Evolutionary conservation across 2,888 invertebrate genomes (phyloP).

Genomic region (Camptogramma bilineatum): DNA sequence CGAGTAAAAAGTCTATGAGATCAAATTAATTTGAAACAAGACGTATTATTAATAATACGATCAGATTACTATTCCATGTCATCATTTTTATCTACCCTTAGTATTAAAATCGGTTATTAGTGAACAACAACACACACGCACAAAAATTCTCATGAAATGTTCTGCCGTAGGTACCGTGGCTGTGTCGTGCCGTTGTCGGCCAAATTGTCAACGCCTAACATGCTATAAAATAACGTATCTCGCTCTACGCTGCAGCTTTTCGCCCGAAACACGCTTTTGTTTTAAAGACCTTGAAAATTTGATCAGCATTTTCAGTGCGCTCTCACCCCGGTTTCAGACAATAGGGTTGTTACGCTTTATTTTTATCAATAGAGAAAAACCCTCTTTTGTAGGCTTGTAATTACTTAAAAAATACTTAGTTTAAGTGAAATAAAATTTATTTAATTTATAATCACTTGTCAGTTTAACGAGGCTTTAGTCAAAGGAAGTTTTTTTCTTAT

Average conservation of each 20-base stretch:
- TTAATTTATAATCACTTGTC: no score
- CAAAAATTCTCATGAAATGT: not conserved
- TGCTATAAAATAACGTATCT: not conserved
- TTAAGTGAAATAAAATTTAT: no score
- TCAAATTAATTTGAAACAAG: no score
- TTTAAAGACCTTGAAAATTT: conserved; percentile 57
- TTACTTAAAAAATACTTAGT: no score
- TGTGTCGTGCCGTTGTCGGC: not conserved
- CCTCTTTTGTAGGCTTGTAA: not conserved
- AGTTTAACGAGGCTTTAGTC: no score
- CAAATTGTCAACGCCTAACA: not conserved
- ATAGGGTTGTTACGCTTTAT: not conserved
- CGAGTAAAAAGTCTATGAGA: no score
- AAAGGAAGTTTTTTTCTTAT: no score
- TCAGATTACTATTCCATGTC: no score
- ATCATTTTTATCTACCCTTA: no score
- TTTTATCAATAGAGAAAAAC: not conserved
- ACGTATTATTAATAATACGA: no score
- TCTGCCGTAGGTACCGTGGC: not conserved
- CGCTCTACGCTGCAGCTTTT: conserved; percentile 22
- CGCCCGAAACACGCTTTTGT: conserved; percentile 55
- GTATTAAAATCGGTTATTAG: not conserved
- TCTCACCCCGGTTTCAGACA: conserved; percentile 1
- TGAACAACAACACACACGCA: no score
- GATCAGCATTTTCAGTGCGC: conserved; percentile 48